Evolutionary conservation across 53 echinoderm and acorn worm species (phyloP).

Genomic region (Luidia sarsii): DNA sequence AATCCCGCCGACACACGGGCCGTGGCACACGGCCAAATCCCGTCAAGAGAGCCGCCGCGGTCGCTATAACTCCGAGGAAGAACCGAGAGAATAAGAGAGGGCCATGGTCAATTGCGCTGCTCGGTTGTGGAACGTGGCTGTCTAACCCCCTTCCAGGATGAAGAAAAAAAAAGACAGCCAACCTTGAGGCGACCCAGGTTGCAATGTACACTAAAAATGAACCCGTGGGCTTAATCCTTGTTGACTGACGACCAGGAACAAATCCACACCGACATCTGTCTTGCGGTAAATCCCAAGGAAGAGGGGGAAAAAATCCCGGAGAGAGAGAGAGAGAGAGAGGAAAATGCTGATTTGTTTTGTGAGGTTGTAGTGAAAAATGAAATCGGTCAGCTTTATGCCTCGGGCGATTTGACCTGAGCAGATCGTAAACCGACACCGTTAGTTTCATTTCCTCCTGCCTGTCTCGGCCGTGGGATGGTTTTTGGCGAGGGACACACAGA

Average conservation of each 20-base stretch:
- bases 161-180: no score
- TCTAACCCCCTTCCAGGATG: no score
- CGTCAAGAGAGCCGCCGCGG: no score
- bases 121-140: no score
- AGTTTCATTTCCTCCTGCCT: slow-evolving; percentile 27
- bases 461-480: no score
- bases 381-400: slow-evolving; percentile 48
- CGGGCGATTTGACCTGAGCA: slow-evolving; percentile 10
- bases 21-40: slow-evolving; percentile 25
- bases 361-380: slow-evolving; percentile 31
- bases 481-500: no score
- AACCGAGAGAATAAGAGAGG: no score
- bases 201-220: slow-evolving; percentile 44
- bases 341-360: slow-evolving; percentile 13
- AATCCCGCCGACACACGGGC: slow-evolving; percentile 24
- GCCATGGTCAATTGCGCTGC: no score
- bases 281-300: slow-evolving; percentile 14
- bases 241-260: slow-evolving; percentile 51
- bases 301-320: neutral
- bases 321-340: neutral
- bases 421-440: slow-evolving; percentile 38
- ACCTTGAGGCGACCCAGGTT: slow-evolving; percentile 16
- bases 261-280: slow-evolving; percentile 40
- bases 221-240: slow-evolving; percentile 16
- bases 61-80: no score